Conservation (phyloP, 2,888 invertebrate species). For the Galerucella nymphaeae region DNA sequence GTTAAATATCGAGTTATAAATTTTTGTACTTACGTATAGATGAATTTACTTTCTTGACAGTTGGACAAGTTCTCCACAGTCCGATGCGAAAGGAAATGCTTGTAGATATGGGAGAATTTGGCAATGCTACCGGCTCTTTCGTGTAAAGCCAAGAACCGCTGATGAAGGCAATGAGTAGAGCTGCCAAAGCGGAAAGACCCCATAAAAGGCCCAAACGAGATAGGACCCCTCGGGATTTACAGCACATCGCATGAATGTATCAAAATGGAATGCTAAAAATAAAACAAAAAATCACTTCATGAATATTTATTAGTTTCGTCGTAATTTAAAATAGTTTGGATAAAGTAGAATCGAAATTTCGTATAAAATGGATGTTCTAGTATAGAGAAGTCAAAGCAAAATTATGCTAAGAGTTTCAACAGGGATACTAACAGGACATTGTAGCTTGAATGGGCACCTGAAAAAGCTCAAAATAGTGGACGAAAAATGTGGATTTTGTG, state of each 20-base stretch:
- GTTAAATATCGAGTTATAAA: too few relatives aligned
- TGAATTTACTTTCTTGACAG: constrained; percentile 64
- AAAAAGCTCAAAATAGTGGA: too few relatives aligned
- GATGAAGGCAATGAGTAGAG: constrained; percentile 66
- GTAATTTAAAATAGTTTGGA: neutral
- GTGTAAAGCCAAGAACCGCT: constrained; percentile 68
- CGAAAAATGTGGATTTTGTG: too few relatives aligned
- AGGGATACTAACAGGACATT: too few relatives aligned
- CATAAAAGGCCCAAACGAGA: constrained; percentile 65
- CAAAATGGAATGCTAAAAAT: constrained; percentile 32
- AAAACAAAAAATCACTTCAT: constrained; percentile 4
- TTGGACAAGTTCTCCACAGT: constrained; percentile 67
- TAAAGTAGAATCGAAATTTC: neutral
- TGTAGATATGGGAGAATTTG: constrained; percentile 63
- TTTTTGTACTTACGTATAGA: constrained; percentile 66
- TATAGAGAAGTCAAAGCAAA: too few relatives aligned
- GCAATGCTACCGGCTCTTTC: constrained; percentile 65
- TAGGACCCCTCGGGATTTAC: constrained; percentile 60
- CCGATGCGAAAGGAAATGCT: constrained; percentile 67
- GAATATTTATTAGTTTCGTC: neutral
- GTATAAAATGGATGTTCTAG: too few relatives aligned
- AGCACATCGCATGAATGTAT: constrained; percentile 56
- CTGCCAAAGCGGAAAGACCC: constrained; percentile 64
- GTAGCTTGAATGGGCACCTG: too few relatives aligned
- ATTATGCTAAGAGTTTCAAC: too few relatives aligned